These are phyloP conservation scores for Furcifer pardalis DNA, from an alignment of 2,797 vertebrate genomes.

Conservation along the genomic window DNA sequence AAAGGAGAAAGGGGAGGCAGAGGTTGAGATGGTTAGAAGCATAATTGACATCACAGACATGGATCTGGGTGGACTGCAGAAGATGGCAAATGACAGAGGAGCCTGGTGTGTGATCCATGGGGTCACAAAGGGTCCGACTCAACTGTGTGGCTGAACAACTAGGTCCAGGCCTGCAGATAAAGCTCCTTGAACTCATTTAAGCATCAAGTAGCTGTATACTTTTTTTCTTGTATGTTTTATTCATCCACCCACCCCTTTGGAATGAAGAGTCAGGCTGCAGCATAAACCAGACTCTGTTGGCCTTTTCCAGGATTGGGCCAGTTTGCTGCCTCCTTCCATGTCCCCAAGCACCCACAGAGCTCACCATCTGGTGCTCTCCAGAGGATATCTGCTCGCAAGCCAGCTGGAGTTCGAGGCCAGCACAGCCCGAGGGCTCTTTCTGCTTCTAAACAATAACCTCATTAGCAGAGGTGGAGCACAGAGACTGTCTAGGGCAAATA, in stretches of 20 bases:
- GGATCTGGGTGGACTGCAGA: too few species aligned
- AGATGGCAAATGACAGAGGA: too few species aligned
- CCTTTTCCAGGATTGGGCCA: background rate
- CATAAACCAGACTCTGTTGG: background rate
- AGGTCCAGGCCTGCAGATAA: too few species aligned
- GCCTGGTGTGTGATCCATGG: too few species aligned
- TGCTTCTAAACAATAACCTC: background rate
- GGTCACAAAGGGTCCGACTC: too few species aligned
- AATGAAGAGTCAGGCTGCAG: accelerated
- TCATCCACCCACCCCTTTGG: background rate
- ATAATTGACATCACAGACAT: too few species aligned
- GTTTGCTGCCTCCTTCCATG: slow-evolving; percentile 2
- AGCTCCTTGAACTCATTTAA: too few species aligned
- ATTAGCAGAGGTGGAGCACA: accelerated
- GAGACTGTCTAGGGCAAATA: background rate
- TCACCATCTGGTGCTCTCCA: slow-evolving; percentile 50
- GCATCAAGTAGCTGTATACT: background rate
- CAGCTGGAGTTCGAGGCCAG: background rate
- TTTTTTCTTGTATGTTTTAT: accelerated
- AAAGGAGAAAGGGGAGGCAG: too few species aligned
- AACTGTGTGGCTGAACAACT: too few species aligned
- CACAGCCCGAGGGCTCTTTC: background rate
- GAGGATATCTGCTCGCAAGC: slow-evolving; percentile 26
- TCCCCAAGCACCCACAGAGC: background rate
- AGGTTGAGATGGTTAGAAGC: too few species aligned